phyloP scores from a whole-genome alignment of 23 tunicate genomes.

The Trididemnum miniatum region DNA sequence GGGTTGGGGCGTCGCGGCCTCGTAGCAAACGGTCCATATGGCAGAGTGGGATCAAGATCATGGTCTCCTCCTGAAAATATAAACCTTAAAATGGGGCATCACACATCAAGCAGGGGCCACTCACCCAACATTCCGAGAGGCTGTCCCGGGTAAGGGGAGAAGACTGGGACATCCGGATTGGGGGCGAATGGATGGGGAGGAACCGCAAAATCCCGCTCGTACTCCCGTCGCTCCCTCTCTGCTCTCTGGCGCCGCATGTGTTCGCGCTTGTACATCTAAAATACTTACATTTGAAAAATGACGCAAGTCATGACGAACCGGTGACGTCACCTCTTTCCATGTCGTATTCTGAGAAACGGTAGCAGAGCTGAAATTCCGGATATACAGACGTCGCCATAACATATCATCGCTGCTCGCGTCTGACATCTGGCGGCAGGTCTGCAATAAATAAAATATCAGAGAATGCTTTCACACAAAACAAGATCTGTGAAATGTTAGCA shows the following conservation, averaged over 20 bases:
- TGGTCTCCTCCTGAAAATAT: conserved; percentile 72
- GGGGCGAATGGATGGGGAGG: conserved; percentile 29
- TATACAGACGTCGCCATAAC: conserved; percentile 68
- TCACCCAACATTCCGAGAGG: conserved; percentile 66
- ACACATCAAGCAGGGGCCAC: neutral
- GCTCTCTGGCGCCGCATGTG: conserved; percentile 20
- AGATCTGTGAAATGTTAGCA: too few relatives aligned
- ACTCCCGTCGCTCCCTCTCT: conserved; percentile 33
- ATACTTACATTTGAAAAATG: neutral
- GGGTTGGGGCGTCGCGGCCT: conserved; percentile 51
- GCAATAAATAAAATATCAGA: too few relatives aligned
- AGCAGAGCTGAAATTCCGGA: conserved; percentile 36
- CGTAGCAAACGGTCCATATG: conserved; percentile 76
- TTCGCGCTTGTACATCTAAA: conserved; percentile 35
- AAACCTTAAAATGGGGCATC: neutral
- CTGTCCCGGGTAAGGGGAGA: conserved; percentile 47
- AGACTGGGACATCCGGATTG: conserved; percentile 45
- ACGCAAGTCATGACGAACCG: neutral
- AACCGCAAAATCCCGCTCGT: conserved; percentile 29
- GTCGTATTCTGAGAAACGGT: conserved; percentile 2
- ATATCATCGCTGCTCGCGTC: conserved; percentile 51
- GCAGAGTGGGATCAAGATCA: conserved; percentile 82
- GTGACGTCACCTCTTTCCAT: conserved; percentile 60
- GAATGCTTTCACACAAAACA: too few relatives aligned
- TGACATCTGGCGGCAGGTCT: conserved; percentile 46